Percentiles rank a stretch among this genome's conserved stretches.
Conservation (phyloP, 2,888 invertebrate genomes). For the Machimus atricapillus region DNA sequence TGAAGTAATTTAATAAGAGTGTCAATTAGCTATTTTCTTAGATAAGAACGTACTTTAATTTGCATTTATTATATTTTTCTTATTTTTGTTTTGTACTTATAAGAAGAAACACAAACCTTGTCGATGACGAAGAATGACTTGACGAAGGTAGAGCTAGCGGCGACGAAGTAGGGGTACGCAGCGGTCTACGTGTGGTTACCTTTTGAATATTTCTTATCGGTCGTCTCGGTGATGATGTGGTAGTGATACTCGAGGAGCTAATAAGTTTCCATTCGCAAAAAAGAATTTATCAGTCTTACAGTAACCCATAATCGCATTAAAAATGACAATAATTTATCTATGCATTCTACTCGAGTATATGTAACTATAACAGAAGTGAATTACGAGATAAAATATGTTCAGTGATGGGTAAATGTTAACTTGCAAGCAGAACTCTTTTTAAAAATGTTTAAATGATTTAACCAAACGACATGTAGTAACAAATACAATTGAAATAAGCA, state of each 20-base stretch:
- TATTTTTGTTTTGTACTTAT: slow-evolving; percentile 17
- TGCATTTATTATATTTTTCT: slow-evolving; percentile 13
- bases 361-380: not conserved
- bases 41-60: not conserved
- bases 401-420: not conserved
- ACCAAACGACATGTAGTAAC: not conserved
- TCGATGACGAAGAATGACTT: slow-evolving; percentile 56
- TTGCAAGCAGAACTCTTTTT: not conserved
- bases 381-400: not conserved
- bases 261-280: slow-evolving; percentile 24
- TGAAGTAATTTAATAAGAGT: not conserved
- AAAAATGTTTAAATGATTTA: slow-evolving; percentile 15
- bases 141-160: slow-evolving; percentile 58
- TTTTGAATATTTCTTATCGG: slow-evolving; percentile 51
- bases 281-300: slow-evolving; percentile 38
- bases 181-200: slow-evolving; percentile 57
- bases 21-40: slow-evolving; percentile 12
- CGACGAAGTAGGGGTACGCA: slow-evolving; percentile 60
- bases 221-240: slow-evolving; percentile 40
- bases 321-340: slow-evolving; percentile 7
- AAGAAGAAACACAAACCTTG: slow-evolving; percentile 58
- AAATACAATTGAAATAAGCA: not conserved
- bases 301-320: not conserved
- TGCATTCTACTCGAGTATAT: not conserved
- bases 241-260: slow-evolving; percentile 38